Conservation (phyloP, 1,140 invertebrate genomes). For the Holotrichia oblita region DNA sequence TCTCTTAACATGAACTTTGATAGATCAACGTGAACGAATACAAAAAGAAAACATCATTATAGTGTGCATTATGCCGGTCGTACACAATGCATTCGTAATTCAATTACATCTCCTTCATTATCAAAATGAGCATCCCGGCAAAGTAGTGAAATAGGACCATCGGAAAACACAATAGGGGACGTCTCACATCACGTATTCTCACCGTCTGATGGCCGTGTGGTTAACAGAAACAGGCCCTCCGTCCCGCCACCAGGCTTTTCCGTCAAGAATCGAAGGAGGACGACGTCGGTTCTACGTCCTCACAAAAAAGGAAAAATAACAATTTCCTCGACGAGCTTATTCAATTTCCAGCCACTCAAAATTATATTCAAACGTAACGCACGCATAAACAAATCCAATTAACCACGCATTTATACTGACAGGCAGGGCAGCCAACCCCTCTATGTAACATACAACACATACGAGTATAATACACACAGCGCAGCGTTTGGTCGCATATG, state of each 20-base stretch:
- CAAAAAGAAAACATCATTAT: too few relatives aligned
- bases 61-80: not conserved
- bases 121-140: not conserved
- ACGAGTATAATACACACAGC: slow-evolving; percentile 42
- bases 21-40: too few relatives aligned
- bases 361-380: slow-evolving; percentile 54
- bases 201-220: not conserved
- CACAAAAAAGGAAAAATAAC: slow-evolving; percentile 48
- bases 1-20: too few relatives aligned
- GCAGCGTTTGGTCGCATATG: slow-evolving; percentile 52
- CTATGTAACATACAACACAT: too few relatives aligned
- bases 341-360: slow-evolving; percentile 54
- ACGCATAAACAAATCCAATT: slow-evolving; percentile 55
- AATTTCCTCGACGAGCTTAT: slow-evolving; percentile 52
- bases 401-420: slow-evolving; percentile 54
- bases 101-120: slow-evolving; percentile 34
- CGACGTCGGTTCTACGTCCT: not conserved
- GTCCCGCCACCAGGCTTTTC: not conserved
- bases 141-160: slow-evolving; percentile 21
- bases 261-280: not conserved
- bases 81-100: slow-evolving; percentile 24
- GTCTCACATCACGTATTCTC: slow-evolving; percentile 1
- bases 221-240: slow-evolving; percentile 16
- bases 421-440: slow-evolving; percentile 48
- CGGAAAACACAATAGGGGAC: slow-evolving; percentile 2